Percentiles rank a stretch among this genome's conserved stretches.
Evolutionary conservation across 1,140 invertebrate species (phyloP).

Genomic region (Penaeus japonicus): DNA sequence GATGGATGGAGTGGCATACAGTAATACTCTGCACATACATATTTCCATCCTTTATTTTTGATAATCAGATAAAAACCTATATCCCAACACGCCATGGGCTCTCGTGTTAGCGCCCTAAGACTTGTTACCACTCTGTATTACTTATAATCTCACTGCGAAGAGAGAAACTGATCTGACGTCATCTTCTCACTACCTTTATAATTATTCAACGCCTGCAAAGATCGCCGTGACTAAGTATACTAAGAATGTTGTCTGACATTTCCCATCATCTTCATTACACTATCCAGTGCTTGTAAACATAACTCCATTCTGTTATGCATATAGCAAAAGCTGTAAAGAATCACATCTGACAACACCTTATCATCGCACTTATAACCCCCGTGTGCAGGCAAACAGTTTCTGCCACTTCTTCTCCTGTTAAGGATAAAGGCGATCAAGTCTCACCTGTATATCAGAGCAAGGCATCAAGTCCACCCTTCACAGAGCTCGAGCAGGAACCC

Average conservation of each 20-base stretch:
- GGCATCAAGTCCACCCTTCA: constrained; percentile 23
- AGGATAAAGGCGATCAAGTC: not conserved
- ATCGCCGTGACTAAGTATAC: not conserved
- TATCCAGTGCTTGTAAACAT: no score
- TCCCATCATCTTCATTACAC: no score
- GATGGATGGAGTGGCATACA: no score
- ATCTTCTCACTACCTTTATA: not conserved
- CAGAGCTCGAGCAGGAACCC: constrained; percentile 1
- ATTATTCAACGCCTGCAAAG: not conserved
- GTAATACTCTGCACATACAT: no score
- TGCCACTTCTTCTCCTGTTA: constrained; percentile 10
- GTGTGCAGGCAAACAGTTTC: no score
- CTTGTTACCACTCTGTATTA: not conserved
- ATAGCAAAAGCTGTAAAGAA: no score
- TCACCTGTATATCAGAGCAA: constrained; percentile 30
- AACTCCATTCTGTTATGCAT: no score
- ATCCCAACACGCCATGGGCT: not conserved
- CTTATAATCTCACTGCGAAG: not conserved
- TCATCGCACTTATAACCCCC: no score
- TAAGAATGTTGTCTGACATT: no score
- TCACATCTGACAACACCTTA: no score
- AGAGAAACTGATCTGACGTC: not conserved
- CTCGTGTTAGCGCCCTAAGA: not conserved
- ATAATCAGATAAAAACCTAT: no score
- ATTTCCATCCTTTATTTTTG: no score